phyloP scores from a whole-genome alignment of 2,888 invertebrate genomes.

The Criorhina ranunculi region DNA sequence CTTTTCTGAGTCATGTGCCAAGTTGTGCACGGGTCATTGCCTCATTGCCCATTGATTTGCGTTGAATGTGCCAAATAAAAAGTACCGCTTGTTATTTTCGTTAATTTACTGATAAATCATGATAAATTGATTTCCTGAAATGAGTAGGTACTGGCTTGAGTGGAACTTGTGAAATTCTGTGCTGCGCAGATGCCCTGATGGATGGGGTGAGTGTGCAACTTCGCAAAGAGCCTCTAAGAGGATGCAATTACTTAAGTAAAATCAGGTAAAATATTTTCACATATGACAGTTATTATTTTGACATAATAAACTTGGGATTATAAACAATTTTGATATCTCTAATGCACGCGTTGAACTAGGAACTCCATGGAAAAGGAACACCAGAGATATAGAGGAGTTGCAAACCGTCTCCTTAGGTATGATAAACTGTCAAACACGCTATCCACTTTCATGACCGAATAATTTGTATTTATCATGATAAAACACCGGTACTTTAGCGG shows the following conservation, averaged over 20 bases:
- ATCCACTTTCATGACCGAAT: constrained; percentile 32
- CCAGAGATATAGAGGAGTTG: not conserved
- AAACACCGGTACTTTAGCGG: not conserved
- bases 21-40: constrained; percentile 22
- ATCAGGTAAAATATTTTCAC: no score
- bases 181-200: not conserved
- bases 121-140: constrained; percentile 18
- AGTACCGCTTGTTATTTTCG: not conserved
- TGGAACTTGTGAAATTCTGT: not conserved
- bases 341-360: not conserved
- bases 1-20: constrained; percentile 9
- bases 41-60: constrained; percentile 32
- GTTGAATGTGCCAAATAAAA: constrained; percentile 10
- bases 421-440: constrained; percentile 13
- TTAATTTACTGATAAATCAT: constrained; percentile 3
- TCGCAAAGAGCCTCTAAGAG: no score
- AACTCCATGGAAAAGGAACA: not conserved
- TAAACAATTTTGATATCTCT: not conserved
- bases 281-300: not conserved
- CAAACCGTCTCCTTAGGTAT: not conserved
- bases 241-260: no score
- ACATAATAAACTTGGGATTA: not conserved
- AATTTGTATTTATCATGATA: not conserved
- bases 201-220: not conserved
- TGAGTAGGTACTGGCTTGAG: not conserved